Percentiles rank a stretch among this genome's conserved stretches.
Evolutionary conservation across 2,888 invertebrate genomes (phyloP).

Genomic region (Lithophane ornitopus): DNA sequence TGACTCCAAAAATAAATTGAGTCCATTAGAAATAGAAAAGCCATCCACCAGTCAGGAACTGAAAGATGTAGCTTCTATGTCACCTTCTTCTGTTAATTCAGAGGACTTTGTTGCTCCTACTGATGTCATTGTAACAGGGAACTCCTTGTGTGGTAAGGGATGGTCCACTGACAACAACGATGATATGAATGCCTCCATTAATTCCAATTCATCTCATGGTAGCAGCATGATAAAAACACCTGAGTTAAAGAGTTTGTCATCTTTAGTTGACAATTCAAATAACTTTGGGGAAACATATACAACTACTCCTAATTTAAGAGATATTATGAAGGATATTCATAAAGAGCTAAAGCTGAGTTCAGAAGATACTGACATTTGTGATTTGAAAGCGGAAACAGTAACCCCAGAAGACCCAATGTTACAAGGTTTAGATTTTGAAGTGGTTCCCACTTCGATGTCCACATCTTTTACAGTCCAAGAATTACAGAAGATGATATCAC

Average conservation of each 20-base stretch:
- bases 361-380: slow-evolving; percentile 79
- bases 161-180: slow-evolving; percentile 92
- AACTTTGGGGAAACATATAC: slow-evolving; percentile 79
- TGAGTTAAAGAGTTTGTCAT: slow-evolving; percentile 87
- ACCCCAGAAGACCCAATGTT: slow-evolving; percentile 84
- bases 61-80: slow-evolving; percentile 71
- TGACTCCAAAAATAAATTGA: slow-evolving; percentile 34
- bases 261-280: slow-evolving; percentile 83
- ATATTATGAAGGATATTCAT: slow-evolving; percentile 90
- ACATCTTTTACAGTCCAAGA: slow-evolving; percentile 90
- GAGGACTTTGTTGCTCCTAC: slow-evolving; percentile 80
- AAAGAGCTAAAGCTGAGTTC: slow-evolving; percentile 83
- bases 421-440: slow-evolving; percentile 90
- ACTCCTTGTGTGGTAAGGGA: slow-evolving; percentile 92
- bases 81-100: slow-evolving; percentile 80
- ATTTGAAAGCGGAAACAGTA: slow-evolving; percentile 75
- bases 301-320: slow-evolving; percentile 90
- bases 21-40: slow-evolving; percentile 74
- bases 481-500: slow-evolving; percentile 91
- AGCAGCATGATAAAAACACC: slow-evolving; percentile 89
- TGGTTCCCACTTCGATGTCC: slow-evolving; percentile 88
- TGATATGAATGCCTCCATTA: slow-evolving; percentile 86
- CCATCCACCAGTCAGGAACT: slow-evolving; percentile 80
- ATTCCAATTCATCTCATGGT: slow-evolving; percentile 89
- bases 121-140: slow-evolving; percentile 89